Base-by-base conservation (phyloP, 2,888 invertebrate genomes). In the Eupithecia dodoneata region DNA sequence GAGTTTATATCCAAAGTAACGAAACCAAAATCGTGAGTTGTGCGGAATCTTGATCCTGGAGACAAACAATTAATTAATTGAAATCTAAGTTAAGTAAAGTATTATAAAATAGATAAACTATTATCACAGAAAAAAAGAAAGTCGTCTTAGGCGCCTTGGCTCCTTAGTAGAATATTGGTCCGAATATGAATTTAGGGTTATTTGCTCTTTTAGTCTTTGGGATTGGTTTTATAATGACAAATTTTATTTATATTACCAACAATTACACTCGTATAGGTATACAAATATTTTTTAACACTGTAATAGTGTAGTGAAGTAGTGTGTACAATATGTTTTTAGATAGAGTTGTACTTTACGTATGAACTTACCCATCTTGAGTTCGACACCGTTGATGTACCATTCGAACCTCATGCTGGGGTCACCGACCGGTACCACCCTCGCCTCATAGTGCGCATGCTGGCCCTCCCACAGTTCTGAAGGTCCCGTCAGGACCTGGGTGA, bases 331-430 rank as follows among this genome's bases (percentile, higher is more conserved):
- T 30, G 30, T 30, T 30, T 30, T 30, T 30, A 30, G 30, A 30
- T 30, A 30, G 30, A 30, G 30, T 30, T 59, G n/a, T 9, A 59
- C 55, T 3, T 55, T 55, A n/a, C 3, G 18, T n/a, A 59, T 18
- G 9, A 18, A 59, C 55, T 90, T 93, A 96, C 98, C 98, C 96
- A 98, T 97, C 94, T 98, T 97, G 71, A 99, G 96, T 92, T 98
- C 98, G 6, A 98, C 97, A 74, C 98, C 99, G 89, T 99, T 99
- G 82, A 98, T 97, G 92, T 97, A 99, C 99, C 99, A 99, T 94
- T 99, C 98, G 86, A 99, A 99, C 85, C 97, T 96, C 87, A 99
- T 96, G 83, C 97, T 98, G 3, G 99, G 97, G 92, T 99, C 99
- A 9, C 99, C 99, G 76, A 99, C 98, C 12, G 99, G 99, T 65